phyloP scores from a whole-genome alignment of 2,888 invertebrate species.

The Hypselothyrea guttata region DNA sequence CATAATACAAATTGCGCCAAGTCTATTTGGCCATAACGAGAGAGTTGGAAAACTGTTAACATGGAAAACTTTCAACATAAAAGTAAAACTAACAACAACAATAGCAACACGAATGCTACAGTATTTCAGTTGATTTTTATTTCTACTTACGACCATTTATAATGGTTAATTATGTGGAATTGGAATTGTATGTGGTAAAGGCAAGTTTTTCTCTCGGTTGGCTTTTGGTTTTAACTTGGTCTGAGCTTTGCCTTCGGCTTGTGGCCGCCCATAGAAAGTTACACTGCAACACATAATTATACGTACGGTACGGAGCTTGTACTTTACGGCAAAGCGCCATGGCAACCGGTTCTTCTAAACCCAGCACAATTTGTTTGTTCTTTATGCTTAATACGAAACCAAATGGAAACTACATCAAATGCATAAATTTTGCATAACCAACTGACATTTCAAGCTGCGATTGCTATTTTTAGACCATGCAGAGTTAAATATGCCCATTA shows the following conservation, averaged over 20 bases:
- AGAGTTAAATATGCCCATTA: no score
- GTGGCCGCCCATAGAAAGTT: constrained; percentile 48
- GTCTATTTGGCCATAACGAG: no score
- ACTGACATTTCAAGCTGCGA: no score
- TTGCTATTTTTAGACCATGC: no score
- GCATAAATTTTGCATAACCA: no score
- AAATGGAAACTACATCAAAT: no score
- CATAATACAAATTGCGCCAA: constrained; percentile 9
- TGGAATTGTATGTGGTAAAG: constrained; percentile 19
- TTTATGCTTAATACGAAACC: no score
- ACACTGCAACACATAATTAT: constrained; percentile 26
- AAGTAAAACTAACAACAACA: constrained; percentile 23
- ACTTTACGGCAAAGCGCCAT: constrained; percentile 8
- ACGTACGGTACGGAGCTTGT: constrained; percentile 5
- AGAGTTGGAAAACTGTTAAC: no score
- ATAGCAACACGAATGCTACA: constrained; percentile 29
- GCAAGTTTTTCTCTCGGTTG: neutral
- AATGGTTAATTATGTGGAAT: constrained; percentile 39
- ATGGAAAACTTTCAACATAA: constrained; percentile 18
- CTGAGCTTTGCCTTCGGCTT: constrained; percentile 19
- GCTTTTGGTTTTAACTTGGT: constrained; percentile 18
- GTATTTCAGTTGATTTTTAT: constrained; percentile 11
- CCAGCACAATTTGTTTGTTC: no score
- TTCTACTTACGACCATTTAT: constrained; percentile 23
- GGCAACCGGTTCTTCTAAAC: neutral